Base-by-base conservation (phyloP, 2,113 vertebrate species). In the Bucco capensis region DNA sequence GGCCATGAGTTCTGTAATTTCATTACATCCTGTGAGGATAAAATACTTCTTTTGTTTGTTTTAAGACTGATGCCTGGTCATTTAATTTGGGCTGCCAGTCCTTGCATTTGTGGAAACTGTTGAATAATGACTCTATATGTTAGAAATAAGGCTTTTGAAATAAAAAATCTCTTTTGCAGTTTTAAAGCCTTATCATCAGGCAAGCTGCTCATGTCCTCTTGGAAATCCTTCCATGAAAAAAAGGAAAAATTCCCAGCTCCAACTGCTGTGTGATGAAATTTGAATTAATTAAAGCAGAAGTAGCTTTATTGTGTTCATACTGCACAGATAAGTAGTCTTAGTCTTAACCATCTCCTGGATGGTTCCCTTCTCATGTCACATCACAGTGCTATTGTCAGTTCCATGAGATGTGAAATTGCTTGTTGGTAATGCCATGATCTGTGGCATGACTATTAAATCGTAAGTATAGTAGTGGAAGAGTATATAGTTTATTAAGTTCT, bases 1-100 rank as follows among this genome's bases (percentile, higher is more conserved):
- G 62, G 77, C 93, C 93, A 65, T 61, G 91, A 94, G 81, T 93
- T 94, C 86, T 4, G 9, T 94, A 94, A 96, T 92, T 95, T 92
- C 86, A 50, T 95, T 94, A 90, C 8, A 3, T 42, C 27, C 73
- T 83, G 86, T 71, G 76, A 80, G 92, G 80, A 88, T 90, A 66
- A 96, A 94, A 61, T 81, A 83, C 57, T 71, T 62, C 56, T 94
- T 88, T 92, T 86, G 72, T 95, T 96, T 94, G 67, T 88, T 92
- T 92, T 88, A 94, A 88, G 77, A 78, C 65, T 75, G 65, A 90
- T 92, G 70, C 49, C 60, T 83, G 25, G 19, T 77, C 72, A 35
- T 86, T 80, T 86, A 67, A 83, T 27, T 53, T 64, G 38, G 47
- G 14, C 33, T 92, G 16, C 64, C 54, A 77, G 35, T 77, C 56